These are phyloP conservation scores for Drosophila meridionalis DNA, from an alignment of 2,888 invertebrate genomes.

Conservation along the genomic window DNA sequence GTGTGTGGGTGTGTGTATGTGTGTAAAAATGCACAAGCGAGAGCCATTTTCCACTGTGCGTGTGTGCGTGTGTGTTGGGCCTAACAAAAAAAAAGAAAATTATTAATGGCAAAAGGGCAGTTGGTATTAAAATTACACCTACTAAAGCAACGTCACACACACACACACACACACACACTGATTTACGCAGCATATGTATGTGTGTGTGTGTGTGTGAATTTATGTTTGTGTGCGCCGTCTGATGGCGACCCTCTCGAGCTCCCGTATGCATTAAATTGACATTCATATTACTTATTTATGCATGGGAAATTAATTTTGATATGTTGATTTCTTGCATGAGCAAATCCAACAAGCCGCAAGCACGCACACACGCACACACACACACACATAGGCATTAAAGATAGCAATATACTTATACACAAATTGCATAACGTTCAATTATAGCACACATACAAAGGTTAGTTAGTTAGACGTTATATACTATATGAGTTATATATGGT, in stretches of 20 bases:
- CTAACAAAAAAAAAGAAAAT: slow-evolving; percentile 51
- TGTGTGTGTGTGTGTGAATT: slow-evolving; percentile 4
- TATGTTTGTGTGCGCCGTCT: slow-evolving; percentile 10
- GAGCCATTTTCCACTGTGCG: slow-evolving; percentile 3
- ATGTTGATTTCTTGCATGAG: slow-evolving; percentile 78
- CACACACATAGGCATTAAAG: neutral
- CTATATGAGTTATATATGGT: neutral
- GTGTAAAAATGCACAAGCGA: slow-evolving; percentile 27
- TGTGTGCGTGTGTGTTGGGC: slow-evolving; percentile 10
- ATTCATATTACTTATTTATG: slow-evolving; percentile 79
- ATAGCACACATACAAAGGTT: neutral
- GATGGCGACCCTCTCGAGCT: slow-evolving; percentile 16
- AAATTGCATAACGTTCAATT: slow-evolving; percentile 17
- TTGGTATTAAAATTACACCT: slow-evolving; percentile 73
- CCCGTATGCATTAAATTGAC: slow-evolving; percentile 72
- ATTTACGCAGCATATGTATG: slow-evolving; percentile 20
- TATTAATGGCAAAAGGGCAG: slow-evolving; percentile 71
- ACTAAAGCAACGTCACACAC: slow-evolving; percentile 37
- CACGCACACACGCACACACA: slow-evolving; percentile 8
- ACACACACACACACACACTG: slow-evolving; percentile 23
- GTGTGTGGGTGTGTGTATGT: slow-evolving; percentile 3
- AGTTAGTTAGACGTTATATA: neutral
- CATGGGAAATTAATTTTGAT: slow-evolving; percentile 79
- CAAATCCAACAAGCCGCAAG: slow-evolving; percentile 46
- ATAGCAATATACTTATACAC: slow-evolving; percentile 9